A percentile compares a stretch with the other conserved stretches of the same genome.
Conservation (phyloP, 2,888 invertebrate species). For the Gastrophysa polygoni region DNA sequence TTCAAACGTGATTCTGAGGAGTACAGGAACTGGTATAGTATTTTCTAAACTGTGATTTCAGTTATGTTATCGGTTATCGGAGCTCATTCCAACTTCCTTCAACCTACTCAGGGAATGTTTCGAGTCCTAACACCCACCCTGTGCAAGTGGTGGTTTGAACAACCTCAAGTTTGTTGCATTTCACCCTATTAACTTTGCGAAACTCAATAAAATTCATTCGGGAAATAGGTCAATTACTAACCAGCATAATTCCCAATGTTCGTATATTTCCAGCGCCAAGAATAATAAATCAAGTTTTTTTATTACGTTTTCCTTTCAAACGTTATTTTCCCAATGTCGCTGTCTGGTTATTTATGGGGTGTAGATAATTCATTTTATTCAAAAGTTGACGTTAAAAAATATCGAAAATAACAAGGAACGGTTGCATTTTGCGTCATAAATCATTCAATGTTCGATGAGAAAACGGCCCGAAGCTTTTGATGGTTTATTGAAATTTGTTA, state of each 20-base stretch:
- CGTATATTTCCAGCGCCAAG: slow-evolving; percentile 32
- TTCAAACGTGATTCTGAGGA: no score
- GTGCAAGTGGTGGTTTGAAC: no score
- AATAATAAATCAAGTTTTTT: slow-evolving; percentile 37
- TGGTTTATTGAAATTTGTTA: background rate
- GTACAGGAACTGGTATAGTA: no score
- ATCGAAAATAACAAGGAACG: slow-evolving; percentile 32
- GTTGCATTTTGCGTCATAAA: slow-evolving; percentile 29
- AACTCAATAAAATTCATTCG: slow-evolving; percentile 26
- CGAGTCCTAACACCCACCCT: no score
- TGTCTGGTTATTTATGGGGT: slow-evolving; percentile 35
- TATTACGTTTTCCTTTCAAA: slow-evolving; percentile 33
- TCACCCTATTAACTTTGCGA: slow-evolving; percentile 17
- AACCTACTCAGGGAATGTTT: no score
- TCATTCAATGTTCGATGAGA: slow-evolving; percentile 17
- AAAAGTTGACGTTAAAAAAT: slow-evolving; percentile 32
- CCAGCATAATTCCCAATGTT: slow-evolving; percentile 27
- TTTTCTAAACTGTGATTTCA: no score
- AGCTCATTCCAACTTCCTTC: no score
- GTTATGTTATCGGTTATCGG: no score
- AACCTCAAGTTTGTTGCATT: slow-evolving; percentile 8
- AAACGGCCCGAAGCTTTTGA: background rate
- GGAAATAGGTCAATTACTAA: slow-evolving; percentile 33
- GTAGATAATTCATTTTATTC: slow-evolving; percentile 37
- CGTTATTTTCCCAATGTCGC: slow-evolving; percentile 36